Conservation (phyloP, 2,113 vertebrate species). For the Typhlomys cinereus region DNA sequence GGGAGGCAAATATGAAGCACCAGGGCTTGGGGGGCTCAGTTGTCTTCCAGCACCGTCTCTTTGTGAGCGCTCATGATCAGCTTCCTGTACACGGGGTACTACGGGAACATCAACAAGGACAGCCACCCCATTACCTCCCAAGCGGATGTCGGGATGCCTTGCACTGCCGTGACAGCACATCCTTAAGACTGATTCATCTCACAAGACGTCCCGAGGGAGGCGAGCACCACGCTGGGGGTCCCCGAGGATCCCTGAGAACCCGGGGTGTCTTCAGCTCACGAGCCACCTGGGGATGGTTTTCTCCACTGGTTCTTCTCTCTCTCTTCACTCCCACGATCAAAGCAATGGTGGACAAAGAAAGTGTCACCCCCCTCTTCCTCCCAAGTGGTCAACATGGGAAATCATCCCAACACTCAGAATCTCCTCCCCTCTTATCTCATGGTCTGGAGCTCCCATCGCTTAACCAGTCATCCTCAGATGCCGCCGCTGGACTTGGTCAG, state of each 20-base stretch:
- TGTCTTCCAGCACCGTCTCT: background rate
- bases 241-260: background rate
- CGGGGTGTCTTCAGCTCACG: background rate
- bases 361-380: background rate
- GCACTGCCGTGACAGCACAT: background rate
- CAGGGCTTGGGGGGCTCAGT: background rate
- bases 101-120: background rate
- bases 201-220: background rate
- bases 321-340: background rate
- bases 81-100: background rate
- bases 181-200: background rate
- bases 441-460: background rate
- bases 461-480: background rate
- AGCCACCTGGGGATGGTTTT: background rate
- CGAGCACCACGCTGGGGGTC: background rate
- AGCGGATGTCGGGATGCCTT: background rate
- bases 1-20: background rate
- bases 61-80: background rate
- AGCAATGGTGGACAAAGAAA: background rate
- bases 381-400: background rate
- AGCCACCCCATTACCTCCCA: background rate
- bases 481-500: background rate
- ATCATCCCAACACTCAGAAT: background rate
- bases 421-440: background rate
- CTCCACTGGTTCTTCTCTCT: background rate